These are phyloP conservation scores for Morpho helenor DNA, from an alignment of 2,888 invertebrate species.

Conservation along the genomic window DNA sequence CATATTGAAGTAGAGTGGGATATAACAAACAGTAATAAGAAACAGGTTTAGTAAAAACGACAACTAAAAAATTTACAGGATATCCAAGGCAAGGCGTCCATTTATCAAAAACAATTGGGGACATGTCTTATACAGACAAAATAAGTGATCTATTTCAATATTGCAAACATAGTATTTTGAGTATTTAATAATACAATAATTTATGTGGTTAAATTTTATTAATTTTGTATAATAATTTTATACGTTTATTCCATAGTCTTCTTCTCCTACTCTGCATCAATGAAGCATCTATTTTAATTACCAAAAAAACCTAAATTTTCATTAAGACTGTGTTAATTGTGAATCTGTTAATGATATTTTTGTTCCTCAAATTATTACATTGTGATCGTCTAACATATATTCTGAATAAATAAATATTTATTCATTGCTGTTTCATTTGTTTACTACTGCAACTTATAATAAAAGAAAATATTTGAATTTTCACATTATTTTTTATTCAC, in stretches of 20 bases:
- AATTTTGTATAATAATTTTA: too few relatives aligned
- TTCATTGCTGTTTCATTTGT: slow-evolving; percentile 17
- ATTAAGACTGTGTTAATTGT: slow-evolving; percentile 25
- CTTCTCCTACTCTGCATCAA: not conserved
- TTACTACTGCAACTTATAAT: not conserved
- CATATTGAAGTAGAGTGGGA: too few relatives aligned
- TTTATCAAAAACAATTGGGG: too few relatives aligned
- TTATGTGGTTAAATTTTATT: too few relatives aligned
- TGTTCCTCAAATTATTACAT: slow-evolving; percentile 3
- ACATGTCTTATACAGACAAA: too few relatives aligned
- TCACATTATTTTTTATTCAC: slow-evolving; percentile 21
- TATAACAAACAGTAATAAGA: too few relatives aligned
- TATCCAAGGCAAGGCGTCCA: too few relatives aligned
- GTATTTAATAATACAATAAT: too few relatives aligned
- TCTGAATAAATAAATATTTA: slow-evolving; percentile 22
- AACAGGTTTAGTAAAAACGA: too few relatives aligned
- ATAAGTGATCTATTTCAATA: too few relatives aligned
- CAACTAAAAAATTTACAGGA: too few relatives aligned
- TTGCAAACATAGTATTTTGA: too few relatives aligned
- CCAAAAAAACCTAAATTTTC: slow-evolving; percentile 26
- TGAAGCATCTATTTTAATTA: not conserved
- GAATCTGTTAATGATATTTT: slow-evolving; percentile 16
- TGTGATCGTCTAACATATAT: slow-evolving; percentile 14
- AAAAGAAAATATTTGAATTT: slow-evolving; percentile 1
- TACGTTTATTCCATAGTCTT: not conserved